Base-by-base conservation (phyloP, 2,888 invertebrate genomes). In the Callyntrura guangdongensis region DNA sequence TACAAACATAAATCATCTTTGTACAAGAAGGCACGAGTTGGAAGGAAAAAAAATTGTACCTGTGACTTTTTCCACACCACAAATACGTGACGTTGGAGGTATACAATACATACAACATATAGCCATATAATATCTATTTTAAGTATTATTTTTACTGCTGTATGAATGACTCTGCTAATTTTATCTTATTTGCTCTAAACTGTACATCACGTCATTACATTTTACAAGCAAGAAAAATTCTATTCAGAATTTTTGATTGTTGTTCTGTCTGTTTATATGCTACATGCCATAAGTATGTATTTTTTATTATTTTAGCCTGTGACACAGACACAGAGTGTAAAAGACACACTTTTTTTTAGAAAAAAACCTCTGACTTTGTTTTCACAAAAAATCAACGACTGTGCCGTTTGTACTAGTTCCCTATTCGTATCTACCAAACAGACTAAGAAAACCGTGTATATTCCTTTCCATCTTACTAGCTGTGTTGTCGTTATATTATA, bases 131-230 rank as follows among this genome's bases (percentile, higher is more conserved):
- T 22, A 27, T 49, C 74, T 49, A 12, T 22, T 17, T 56, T 17
- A 69, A 27, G 25, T n/a, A 64, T 27, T 27, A 56, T 77, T 77
- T 36, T 79, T 87, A 87, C 79, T 25, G 64, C 77, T 87, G 79
- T 79, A 61, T 67, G 86, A 87, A 87, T 87, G 86, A 87, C 86
- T 87, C 79, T 69, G 86, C 86, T 87, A 87, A 87, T 87, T 87
- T 87, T 86, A 64, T 77, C 45, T 27, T 61, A 53, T 67, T 87
- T 79, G 69, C 86, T 87, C 45, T 64, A 59, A 61, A 87, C 56
- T 36, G 11, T 14, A 81, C 22, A 53, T 22, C 53, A 27, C 74
- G 86, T 86, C 86, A 86, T 86, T 59, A 86, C 45, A 36, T 59
- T 72, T 69, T 74, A 45, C 27, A 27, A 22, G 20, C 25, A 56